Conservation (phyloP, 2,797 vertebrate species). For the Myiotriccus ornatus region DNA sequence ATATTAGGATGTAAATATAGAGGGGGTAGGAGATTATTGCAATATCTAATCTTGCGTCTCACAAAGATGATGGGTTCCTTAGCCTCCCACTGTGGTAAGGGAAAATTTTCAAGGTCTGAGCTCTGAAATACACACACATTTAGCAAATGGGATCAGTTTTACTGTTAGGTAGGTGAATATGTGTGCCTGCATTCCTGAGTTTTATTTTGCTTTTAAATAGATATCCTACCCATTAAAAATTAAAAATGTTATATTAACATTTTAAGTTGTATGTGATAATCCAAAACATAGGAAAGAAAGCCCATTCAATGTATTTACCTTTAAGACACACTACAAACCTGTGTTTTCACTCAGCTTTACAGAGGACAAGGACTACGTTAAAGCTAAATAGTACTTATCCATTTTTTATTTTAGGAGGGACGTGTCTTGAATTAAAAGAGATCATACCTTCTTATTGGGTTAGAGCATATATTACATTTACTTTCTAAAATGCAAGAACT, state of each 20-base stretch:
- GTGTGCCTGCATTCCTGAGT: neutral
- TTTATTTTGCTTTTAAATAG: neutral
- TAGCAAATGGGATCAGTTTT: neutral
- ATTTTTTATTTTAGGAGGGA: neutral
- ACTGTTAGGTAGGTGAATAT: neutral
- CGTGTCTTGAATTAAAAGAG: neutral
- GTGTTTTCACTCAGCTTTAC: neutral
- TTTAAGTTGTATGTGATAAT: neutral
- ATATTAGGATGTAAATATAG: slow-evolving; percentile 24
- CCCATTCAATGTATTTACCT: neutral
- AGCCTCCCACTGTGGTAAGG: neutral
- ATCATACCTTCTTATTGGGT: neutral
- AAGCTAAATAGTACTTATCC: neutral
- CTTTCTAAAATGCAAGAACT: neutral
- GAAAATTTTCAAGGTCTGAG: neutral
- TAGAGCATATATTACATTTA: neutral
- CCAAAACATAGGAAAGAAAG: neutral
- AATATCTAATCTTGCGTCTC: neutral
- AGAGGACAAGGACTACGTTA: neutral
- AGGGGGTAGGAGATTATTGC: neutral
- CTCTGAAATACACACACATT: neutral
- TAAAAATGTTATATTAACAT: neutral
- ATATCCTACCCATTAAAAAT: neutral
- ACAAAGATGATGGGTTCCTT: neutral
- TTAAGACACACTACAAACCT: neutral